Percentiles rank a stretch among this genome's conserved stretches.
These are phyloP conservation scores for Lypha dubia DNA, from an alignment of 2,888 invertebrate species.

Conservation along the genomic window DNA sequence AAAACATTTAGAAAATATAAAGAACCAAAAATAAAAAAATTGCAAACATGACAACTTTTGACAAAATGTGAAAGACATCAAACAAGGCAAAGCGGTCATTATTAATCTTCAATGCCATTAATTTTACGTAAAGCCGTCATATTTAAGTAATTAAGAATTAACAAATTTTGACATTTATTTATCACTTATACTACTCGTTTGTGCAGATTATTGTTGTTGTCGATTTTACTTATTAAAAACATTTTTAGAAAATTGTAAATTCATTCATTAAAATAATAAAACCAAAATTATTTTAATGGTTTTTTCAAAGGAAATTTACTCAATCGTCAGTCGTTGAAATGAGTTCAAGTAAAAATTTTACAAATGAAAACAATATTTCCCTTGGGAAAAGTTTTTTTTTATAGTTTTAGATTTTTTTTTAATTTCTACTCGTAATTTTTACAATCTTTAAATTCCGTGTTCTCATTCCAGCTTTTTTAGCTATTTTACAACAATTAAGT, in stretches of 20 bases:
- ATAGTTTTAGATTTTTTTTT: background rate
- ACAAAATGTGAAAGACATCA: slow-evolving; percentile 10
- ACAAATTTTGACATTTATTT: slow-evolving; percentile 46
- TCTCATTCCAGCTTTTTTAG: background rate
- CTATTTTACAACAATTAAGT: background rate
- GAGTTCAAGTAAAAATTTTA: background rate
- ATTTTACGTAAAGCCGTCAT: slow-evolving; percentile 8
- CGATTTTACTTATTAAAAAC: background rate
- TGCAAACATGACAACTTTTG: slow-evolving; percentile 16
- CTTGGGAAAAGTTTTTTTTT: background rate
- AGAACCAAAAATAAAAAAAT: too few relatives aligned
- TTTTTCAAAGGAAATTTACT: background rate
- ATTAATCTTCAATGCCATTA: background rate
- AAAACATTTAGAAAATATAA: slow-evolving; percentile 27
- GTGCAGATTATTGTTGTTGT: too few relatives aligned
- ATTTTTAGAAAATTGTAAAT: slow-evolving; percentile 3
- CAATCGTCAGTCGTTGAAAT: background rate
- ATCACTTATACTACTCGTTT: slow-evolving; percentile 29
- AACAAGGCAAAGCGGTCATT: slow-evolving; percentile 8
- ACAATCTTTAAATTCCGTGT: background rate
- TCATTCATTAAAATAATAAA: slow-evolving; percentile 22
- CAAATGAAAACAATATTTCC: background rate
- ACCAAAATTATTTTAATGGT: slow-evolving; percentile 18
- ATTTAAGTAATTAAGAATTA: slow-evolving; percentile 17
- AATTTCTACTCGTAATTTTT: background rate